A percentile compares a stretch with the other conserved stretches of the same genome.
Evolutionary conservation across 2,113 vertebrate genomes (phyloP).

Genomic region (Aptenodytes forsteri): DNA sequence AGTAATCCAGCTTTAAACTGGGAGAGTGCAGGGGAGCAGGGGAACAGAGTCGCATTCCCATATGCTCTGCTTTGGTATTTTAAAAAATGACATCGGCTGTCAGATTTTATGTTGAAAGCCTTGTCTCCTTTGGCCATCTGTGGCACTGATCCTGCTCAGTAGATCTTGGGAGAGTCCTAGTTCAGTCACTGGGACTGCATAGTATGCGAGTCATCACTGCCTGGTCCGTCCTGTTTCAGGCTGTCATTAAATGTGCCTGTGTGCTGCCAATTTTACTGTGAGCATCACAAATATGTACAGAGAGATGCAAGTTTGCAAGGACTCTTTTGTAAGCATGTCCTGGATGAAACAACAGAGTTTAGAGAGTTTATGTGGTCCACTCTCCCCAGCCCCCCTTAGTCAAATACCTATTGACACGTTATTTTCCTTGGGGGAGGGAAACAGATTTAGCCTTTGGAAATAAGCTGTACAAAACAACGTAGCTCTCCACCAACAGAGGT

Average conservation of each 20-base stretch:
- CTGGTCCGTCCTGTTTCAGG: not conserved
- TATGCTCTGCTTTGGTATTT: constrained; percentile 20
- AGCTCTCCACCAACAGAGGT: not conserved
- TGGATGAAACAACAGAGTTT: not conserved
- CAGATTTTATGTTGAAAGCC: not conserved
- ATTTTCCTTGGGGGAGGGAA: not conserved
- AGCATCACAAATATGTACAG: not conserved
- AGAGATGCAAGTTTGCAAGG: not conserved
- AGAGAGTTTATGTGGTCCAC: not conserved
- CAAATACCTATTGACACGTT: not conserved
- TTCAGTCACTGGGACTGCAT: no score
- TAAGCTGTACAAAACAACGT: rapidly evolving
- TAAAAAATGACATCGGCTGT: constrained; percentile 8
- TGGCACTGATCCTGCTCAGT: not conserved
- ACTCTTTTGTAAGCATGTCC: not conserved
- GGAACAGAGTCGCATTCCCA: not conserved
- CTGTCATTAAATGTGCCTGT: not conserved
- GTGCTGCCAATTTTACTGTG: not conserved
- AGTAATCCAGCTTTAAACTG: not conserved
- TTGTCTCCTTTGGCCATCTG: not conserved
- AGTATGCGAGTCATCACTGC: not conserved
- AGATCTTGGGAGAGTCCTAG: not conserved
- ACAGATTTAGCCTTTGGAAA: not conserved
- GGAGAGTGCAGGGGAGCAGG: not conserved
- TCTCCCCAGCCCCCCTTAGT: not conserved